These are phyloP conservation scores for Eristalinus aeneus DNA, from an alignment of 2,888 invertebrate species.

Conservation along the genomic window DNA sequence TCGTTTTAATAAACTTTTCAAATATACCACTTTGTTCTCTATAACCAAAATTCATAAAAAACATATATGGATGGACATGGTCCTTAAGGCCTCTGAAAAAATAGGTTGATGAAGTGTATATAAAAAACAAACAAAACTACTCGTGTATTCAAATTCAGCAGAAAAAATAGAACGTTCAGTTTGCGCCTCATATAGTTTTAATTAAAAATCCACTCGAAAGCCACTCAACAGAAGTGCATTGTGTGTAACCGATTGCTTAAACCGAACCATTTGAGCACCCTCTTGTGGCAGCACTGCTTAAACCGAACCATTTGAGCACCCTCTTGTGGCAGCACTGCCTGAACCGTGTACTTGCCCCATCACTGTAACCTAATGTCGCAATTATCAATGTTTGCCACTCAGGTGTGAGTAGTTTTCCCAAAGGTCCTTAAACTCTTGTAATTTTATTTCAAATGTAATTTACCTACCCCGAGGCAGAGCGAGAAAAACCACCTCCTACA, in stretches of 20 bases:
- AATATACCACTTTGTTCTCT: too few relatives aligned
- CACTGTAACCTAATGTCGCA: slow-evolving; percentile 31
- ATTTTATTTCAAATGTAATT: slow-evolving; percentile 26
- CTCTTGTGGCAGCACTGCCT: slow-evolving; percentile 20
- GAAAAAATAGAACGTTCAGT: too few relatives aligned
- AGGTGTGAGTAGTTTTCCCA: slow-evolving; percentile 17
- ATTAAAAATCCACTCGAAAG: background rate
- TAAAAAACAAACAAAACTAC: too few relatives aligned
- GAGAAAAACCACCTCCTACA: slow-evolving; percentile 21
- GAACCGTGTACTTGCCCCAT: slow-evolving; percentile 28
- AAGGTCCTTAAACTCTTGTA: slow-evolving; percentile 17
- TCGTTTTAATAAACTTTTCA: too few relatives aligned
- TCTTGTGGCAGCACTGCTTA: slow-evolving; percentile 19
- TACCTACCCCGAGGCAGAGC: slow-evolving; percentile 8
- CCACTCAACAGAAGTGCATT: background rate
- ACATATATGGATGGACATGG: too few relatives aligned
- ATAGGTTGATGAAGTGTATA: too few relatives aligned
- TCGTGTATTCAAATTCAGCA: too few relatives aligned
- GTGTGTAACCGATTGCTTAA: slow-evolving; percentile 8
- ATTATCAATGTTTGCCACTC: slow-evolving; percentile 40
- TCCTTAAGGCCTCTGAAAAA: too few relatives aligned
- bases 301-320: slow-evolving; percentile 34
- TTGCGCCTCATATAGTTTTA: background rate
- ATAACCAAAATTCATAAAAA: too few relatives aligned
- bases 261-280: slow-evolving; percentile 30